Conservation (phyloP, 2,797 vertebrate genomes). For the Pantherophis vulpinus region DNA sequence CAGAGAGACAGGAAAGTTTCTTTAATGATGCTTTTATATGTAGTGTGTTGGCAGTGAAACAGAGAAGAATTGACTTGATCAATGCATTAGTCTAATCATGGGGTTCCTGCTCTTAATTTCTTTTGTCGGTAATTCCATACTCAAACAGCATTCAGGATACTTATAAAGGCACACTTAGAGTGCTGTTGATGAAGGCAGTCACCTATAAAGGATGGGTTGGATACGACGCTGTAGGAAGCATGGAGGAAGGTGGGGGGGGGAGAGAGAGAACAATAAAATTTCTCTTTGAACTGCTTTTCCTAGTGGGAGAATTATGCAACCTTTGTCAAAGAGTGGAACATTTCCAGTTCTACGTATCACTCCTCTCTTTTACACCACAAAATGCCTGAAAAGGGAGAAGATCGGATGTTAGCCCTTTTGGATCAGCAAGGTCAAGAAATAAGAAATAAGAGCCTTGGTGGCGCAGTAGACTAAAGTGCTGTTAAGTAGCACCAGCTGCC, state of each 20-base stretch:
- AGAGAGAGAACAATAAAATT: slow-evolving; percentile 42
- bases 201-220: slow-evolving; percentile 68
- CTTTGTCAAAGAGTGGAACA: slow-evolving; percentile 54
- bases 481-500: too few species aligned
- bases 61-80: slow-evolving; percentile 83
- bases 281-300: slow-evolving; percentile 70
- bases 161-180: slow-evolving; percentile 70
- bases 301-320: slow-evolving; percentile 68
- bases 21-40: slow-evolving; percentile 80
- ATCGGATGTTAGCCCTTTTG: neutral
- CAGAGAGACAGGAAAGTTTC: slow-evolving; percentile 74
- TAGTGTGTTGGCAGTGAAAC: slow-evolving; percentile 78
- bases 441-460: neutral
- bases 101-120: slow-evolving; percentile 78
- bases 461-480: too few species aligned
- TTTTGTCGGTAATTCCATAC: slow-evolving; percentile 79
- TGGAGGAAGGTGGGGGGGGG: slow-evolving; percentile 44
- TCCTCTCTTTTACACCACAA: neutral
- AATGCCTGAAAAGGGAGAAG: neutral
- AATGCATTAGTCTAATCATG: slow-evolving; percentile 80
- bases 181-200: slow-evolving; percentile 66
- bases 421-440: neutral
- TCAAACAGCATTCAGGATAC: slow-evolving; percentile 67
- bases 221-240: slow-evolving; percentile 63
- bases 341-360: slow-evolving; percentile 60